phyloP scores from a whole-genome alignment of 1,140 invertebrate genomes.

The Akabosia matsudoensis region DNA sequence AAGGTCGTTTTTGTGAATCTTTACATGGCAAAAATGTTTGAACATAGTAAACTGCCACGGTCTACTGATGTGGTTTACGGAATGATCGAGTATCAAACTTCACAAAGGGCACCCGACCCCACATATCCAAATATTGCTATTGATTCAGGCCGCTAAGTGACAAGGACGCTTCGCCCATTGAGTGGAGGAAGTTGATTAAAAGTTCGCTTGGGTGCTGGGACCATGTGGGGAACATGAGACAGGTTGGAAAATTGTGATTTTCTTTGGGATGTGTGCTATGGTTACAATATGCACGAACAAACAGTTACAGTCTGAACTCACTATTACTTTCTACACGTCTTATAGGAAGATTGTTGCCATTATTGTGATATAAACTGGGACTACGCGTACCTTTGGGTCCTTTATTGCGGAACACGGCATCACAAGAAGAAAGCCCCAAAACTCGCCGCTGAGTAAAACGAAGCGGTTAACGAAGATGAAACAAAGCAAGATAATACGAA shows the following conservation, averaged over 20 bases:
- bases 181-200: no score
- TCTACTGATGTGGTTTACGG: conserved; percentile 23
- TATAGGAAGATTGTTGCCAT: no score
- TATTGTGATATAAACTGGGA: background rate
- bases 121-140: background rate
- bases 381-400: background rate
- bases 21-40: conserved; percentile 16
- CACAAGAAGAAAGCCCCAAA: background rate
- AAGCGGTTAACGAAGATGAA: background rate
- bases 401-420: background rate
- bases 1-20: background rate
- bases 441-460: background rate
- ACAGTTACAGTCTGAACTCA: no score
- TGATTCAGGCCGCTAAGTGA: background rate
- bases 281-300: no score
- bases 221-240: background rate
- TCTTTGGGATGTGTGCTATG: no score
- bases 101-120: conserved; percentile 16
- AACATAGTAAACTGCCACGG: conserved; percentile 24
- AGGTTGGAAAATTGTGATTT: background rate
- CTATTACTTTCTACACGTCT: no score
- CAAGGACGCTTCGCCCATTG: no score
- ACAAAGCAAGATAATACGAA: background rate
- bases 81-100: conserved; percentile 26
- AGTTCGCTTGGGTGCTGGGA: no score